Conservation (phyloP, 2,113 vertebrate species). For the Microcebus jonahi region DNA sequence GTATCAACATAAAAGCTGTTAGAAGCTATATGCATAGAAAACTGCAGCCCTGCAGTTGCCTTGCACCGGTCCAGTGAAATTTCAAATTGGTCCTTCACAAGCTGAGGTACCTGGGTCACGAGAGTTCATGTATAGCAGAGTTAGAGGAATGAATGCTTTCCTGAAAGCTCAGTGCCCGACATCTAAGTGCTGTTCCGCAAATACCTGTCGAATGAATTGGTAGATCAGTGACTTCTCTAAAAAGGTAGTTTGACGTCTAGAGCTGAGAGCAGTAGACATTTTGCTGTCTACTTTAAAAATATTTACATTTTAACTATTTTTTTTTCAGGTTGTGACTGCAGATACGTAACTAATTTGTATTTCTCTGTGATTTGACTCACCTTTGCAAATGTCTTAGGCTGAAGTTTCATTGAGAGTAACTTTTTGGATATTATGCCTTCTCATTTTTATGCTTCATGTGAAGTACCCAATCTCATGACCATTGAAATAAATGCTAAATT, state of each 20-base stretch:
- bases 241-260: not conserved
- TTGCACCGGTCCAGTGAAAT: not conserved
- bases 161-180: not conserved
- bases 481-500: not conserved
- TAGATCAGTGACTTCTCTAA: not conserved
- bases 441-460: not conserved
- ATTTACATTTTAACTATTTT: not conserved
- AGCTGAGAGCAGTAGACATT: not conserved
- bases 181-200: fast-evolving
- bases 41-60: not conserved
- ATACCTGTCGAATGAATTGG: not conserved
- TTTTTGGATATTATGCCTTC: not conserved
- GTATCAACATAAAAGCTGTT: not conserved
- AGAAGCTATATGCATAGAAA: not conserved
- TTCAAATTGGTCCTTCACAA: not conserved
- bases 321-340: not conserved
- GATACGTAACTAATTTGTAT: not conserved
- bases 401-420: not conserved
- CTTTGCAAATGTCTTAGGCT: not conserved
- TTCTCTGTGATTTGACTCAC: conserved; percentile 9
- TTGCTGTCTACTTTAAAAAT: not conserved
- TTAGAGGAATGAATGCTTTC: not conserved
- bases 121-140: too few relatives aligned
- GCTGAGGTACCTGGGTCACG: not conserved
- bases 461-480: not conserved